A percentile compares a stretch with the other conserved stretches of the same genome.
Evolutionary conservation across 1,140 invertebrate genomes (phyloP).

Genomic region (Druon quercuslanigerum): DNA sequence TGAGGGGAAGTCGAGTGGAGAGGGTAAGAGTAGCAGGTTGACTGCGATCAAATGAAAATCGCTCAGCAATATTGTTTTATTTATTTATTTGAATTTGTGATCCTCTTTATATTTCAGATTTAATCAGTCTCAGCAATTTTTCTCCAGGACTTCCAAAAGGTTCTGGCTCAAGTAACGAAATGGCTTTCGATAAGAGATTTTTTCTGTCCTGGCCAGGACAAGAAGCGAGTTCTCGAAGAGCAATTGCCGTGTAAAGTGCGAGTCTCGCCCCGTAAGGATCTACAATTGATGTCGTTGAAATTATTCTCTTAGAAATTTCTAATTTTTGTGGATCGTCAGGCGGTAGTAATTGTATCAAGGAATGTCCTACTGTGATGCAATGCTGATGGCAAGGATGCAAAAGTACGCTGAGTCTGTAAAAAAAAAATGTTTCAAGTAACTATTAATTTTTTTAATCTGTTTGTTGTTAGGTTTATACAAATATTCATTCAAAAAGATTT

Average conservation of each 20-base stretch:
- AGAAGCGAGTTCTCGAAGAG: conserved; percentile 81
- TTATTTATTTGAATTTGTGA: too few species aligned
- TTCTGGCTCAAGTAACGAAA: conserved; percentile 74
- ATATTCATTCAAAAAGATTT: not conserved
- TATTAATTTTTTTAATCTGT: not conserved
- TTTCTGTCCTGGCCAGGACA: conserved; percentile 74
- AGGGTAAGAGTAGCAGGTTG: too few species aligned
- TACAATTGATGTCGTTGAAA: conserved; percentile 79
- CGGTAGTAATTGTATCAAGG: conserved; percentile 82
- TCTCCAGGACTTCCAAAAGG: conserved; percentile 74
- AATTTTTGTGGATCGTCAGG: conserved; percentile 78
- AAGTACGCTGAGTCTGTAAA: conserved; percentile 77
- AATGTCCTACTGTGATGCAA: conserved; percentile 86
- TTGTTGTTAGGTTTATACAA: conserved; percentile 1
- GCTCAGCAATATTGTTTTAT: too few species aligned
- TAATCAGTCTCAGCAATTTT: conserved; percentile 70
- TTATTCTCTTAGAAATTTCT: conserved; percentile 81
- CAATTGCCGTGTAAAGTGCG: conserved; percentile 82
- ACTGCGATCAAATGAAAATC: too few species aligned
- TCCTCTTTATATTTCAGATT: conserved; percentile 52
- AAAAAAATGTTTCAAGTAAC: not conserved
- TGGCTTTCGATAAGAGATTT: conserved; percentile 69
- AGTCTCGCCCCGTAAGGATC: conserved; percentile 84
- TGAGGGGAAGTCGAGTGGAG: too few species aligned
- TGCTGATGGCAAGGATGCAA: conserved; percentile 89